A percentile compares a stretch with the other conserved stretches of the same genome.
phyloP scores from a whole-genome alignment of 2,113 vertebrate genomes.

The Sapajus apella region DNA sequence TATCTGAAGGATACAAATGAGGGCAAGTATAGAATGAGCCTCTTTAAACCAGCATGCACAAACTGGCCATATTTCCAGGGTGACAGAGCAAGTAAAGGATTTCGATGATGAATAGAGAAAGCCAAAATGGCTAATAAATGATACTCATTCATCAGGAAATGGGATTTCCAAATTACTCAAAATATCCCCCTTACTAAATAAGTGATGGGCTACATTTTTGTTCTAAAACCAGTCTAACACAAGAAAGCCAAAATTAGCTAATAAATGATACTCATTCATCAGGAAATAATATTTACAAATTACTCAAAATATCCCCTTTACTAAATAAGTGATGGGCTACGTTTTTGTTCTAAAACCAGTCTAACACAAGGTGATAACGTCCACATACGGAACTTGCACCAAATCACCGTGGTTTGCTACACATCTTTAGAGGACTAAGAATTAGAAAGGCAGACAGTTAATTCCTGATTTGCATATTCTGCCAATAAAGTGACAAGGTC shows the following conservation, averaged over 20 bases:
- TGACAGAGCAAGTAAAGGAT: constrained; percentile 44
- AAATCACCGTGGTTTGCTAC: constrained; percentile 57
- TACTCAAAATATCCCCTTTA: constrained; percentile 47
- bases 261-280: constrained; percentile 55
- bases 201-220: neutral
- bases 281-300: constrained; percentile 68
- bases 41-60: constrained; percentile 50
- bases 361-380: constrained; percentile 64
- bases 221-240: constrained; percentile 51
- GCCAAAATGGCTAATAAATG: constrained; percentile 51
- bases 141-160: constrained; percentile 52
- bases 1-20: constrained; percentile 10
- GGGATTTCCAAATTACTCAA: constrained; percentile 70
- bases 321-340: constrained; percentile 28
- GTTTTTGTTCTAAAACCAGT: constrained; percentile 48
- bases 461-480: constrained; percentile 83
- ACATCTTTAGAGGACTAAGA: constrained; percentile 73
- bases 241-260: constrained; percentile 37
- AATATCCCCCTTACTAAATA: constrained; percentile 48
- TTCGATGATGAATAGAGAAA: constrained; percentile 55
- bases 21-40: constrained; percentile 59
- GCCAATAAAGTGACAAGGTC: constrained; percentile 85
- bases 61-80: constrained; percentile 53
- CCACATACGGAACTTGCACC: constrained; percentile 52
- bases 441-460: constrained; percentile 76